These are phyloP conservation scores for Dryobota labecula DNA, from an alignment of 2,888 invertebrate genomes.

Conservation along the genomic window DNA sequence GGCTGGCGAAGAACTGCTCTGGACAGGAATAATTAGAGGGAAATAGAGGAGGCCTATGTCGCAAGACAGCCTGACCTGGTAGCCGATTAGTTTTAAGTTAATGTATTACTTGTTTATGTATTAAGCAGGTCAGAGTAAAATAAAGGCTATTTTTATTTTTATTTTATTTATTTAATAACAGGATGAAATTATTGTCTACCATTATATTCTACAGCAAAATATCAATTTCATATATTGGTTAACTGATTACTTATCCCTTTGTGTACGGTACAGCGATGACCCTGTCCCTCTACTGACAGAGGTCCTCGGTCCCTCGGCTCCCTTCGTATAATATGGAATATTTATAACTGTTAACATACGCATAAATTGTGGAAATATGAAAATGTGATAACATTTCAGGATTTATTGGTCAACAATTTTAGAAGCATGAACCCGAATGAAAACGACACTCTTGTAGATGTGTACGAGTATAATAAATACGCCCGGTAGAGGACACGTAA, in stretches of 20 bases:
- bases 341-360: slow-evolving; percentile 22
- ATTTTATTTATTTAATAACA: no score
- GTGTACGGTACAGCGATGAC: slow-evolving; percentile 12
- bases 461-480: no score
- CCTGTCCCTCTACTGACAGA: slow-evolving; percentile 15
- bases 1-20: no score
- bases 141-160: no score
- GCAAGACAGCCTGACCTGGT: no score
- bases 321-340: slow-evolving; percentile 12
- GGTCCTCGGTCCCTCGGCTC: slow-evolving; percentile 20
- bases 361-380: slow-evolving; percentile 19
- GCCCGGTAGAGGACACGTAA: background rate
- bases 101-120: no score
- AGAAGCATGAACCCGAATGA: background rate
- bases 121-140: no score
- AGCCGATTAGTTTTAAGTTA: no score
- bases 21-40: no score
- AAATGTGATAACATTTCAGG: slow-evolving; percentile 19
- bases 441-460: background rate
- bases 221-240: slow-evolving; percentile 31
- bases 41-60: no score
- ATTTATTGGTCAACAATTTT: background rate
- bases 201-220: slow-evolving; percentile 4
- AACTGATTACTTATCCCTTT: slow-evolving; percentile 22
- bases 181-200: no score